phyloP scores from a whole-genome alignment of 2,888 invertebrate genomes.

The Pomacea canaliculata region DNA sequence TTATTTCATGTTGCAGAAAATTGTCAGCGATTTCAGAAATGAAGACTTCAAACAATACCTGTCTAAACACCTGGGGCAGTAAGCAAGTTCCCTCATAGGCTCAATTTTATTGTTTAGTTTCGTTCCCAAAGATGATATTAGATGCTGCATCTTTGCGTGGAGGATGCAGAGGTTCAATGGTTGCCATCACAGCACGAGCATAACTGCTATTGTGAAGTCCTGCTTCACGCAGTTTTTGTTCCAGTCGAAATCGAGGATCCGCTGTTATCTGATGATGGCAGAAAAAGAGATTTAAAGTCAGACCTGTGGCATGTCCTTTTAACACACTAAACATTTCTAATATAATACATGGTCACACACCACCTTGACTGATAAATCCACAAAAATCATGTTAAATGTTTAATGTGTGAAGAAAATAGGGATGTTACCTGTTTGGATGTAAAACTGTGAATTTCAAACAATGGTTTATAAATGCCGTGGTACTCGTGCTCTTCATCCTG shows the following conservation, averaged over 20 bases:
- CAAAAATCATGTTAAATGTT: too few species aligned
- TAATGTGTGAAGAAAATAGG: too few species aligned
- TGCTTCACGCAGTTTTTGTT: constrained; percentile 62
- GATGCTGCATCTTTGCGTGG: constrained; percentile 65
- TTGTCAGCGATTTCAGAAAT: too few species aligned
- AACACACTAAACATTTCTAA: not conserved
- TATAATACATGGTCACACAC: too few species aligned
- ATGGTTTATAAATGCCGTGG: constrained; percentile 51
- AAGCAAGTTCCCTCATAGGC: too few species aligned
- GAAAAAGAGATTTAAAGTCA: not conserved
- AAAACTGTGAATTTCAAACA: constrained; percentile 33
- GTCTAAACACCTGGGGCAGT: too few species aligned
- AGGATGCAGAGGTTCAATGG: constrained; percentile 41
- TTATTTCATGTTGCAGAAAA: too few species aligned
- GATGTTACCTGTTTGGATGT: constrained; percentile 32
- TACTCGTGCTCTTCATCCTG: constrained; percentile 48
- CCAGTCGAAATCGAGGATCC: constrained; percentile 66
- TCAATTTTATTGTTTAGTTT: too few species aligned
- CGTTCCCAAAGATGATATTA: constrained; percentile 47
- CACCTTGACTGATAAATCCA: too few species aligned
- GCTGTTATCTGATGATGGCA: not conserved
- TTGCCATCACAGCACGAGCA: constrained; percentile 50
- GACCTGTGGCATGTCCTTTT: too few species aligned
- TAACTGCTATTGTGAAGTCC: constrained; percentile 64
- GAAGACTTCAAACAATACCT: too few species aligned